Conservation (phyloP, 2,113 vertebrate genomes). For the Murina feae region DNA sequence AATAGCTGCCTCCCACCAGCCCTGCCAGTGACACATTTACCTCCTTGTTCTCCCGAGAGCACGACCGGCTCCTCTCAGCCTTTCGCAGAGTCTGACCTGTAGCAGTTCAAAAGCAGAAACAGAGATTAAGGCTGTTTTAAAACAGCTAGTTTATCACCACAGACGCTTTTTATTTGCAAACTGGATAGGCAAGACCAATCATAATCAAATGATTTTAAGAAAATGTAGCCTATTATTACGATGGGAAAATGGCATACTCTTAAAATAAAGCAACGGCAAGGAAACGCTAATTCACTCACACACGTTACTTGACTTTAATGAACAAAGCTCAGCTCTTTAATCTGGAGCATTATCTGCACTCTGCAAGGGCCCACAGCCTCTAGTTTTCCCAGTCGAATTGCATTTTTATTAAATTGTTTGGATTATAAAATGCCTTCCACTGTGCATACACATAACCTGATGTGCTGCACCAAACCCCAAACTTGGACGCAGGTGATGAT, state of each 20-base stretch:
- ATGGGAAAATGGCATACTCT: constrained; percentile 56
- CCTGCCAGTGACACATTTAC: constrained; percentile 1
- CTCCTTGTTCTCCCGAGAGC: constrained; percentile 59
- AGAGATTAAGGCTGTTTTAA: constrained; percentile 57
- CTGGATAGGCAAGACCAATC: constrained; percentile 51
- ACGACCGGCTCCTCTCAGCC: constrained; percentile 39
- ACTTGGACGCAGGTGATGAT: neutral
- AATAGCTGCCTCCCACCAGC: neutral
- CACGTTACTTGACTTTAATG: constrained; percentile 41
- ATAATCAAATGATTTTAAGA: constrained; percentile 71
- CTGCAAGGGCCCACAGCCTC: constrained; percentile 43
- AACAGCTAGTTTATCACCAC: neutral
- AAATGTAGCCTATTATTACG: constrained; percentile 67
- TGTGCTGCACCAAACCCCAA: neutral
- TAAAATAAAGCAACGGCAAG: constrained; percentile 37
- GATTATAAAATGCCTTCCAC: constrained; percentile 60
- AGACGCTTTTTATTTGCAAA: constrained; percentile 41
- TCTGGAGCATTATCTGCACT: constrained; percentile 65
- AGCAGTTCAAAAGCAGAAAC: constrained; percentile 57
- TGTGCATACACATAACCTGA: neutral
- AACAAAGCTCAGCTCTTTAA: constrained; percentile 66
- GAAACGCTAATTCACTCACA: constrained; percentile 64
- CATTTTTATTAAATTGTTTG: constrained; percentile 73
- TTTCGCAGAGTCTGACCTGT: constrained; percentile 44
- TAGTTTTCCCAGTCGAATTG: constrained; percentile 56